These are phyloP conservation scores for Laticauda colubrina DNA, from an alignment of 2,113 vertebrate genomes.

Conservation along the genomic window DNA sequence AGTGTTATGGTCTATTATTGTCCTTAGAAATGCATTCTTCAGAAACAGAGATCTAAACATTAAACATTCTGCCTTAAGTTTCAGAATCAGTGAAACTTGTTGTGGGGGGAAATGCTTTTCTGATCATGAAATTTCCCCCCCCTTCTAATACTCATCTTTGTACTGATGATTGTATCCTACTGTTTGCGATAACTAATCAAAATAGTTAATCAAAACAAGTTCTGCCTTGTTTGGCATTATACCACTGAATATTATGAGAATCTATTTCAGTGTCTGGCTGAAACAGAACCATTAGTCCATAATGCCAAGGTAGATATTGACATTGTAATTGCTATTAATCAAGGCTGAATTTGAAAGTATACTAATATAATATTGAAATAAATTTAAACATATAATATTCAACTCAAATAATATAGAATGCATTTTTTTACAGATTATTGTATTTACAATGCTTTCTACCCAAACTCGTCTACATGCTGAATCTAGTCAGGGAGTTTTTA, in stretches of 20 bases:
- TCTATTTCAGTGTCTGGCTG: not conserved
- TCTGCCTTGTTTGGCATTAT: not conserved
- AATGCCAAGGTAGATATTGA: not conserved
- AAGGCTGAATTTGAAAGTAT: not conserved
- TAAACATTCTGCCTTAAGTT: not conserved
- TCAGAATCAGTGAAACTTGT: not conserved
- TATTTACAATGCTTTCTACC: slow-evolving; percentile 52
- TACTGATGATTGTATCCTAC: not conserved
- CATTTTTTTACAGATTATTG: slow-evolving; percentile 58
- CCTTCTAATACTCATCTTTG: not conserved
- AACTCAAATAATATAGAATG: not conserved
- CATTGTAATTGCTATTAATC: not conserved
- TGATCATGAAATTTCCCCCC: not conserved
- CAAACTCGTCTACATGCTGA: slow-evolving; percentile 55
- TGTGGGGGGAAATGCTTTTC: not conserved
- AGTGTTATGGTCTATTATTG: not conserved
- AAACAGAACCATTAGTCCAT: not conserved
- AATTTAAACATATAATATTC: not conserved
- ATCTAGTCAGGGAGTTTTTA: slow-evolving; percentile 38
- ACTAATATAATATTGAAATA: not conserved
- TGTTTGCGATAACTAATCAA: not conserved
- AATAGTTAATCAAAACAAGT: not conserved
- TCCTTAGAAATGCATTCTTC: not conserved
- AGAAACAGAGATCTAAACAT: not conserved
- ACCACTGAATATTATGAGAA: not conserved